Percentiles rank a stretch among this genome's conserved stretches.
Evolutionary conservation across 2,888 invertebrate genomes (phyloP).

Genomic region (Zhuqinia jingwanae): DNA sequence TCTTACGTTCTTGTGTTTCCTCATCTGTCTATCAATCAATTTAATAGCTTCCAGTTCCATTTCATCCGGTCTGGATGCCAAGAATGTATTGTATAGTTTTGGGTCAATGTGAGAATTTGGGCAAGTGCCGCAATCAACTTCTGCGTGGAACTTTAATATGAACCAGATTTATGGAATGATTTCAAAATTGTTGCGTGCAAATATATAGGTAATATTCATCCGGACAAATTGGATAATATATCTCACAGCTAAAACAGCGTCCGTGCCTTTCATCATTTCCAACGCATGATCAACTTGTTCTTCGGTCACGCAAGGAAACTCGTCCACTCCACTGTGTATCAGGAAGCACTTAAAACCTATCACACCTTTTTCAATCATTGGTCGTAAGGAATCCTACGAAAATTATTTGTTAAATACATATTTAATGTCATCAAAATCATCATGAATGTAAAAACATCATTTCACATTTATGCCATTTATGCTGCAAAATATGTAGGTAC

Average conservation of each 20-base stretch:
- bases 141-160: conserved; percentile 86
- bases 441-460: not conserved
- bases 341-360: conserved; percentile 89
- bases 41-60: conserved; percentile 87
- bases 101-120: conserved; percentile 81
- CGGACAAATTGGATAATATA: not conserved
- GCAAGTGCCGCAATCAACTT: conserved; percentile 82
- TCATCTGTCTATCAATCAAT: conserved; percentile 84
- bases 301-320: conserved; percentile 85
- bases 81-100: conserved; percentile 85
- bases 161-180: not conserved
- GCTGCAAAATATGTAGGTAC: not conserved
- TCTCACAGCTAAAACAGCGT: conserved; percentile 86
- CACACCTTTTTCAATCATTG: conserved; percentile 85
- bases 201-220: too few species aligned
- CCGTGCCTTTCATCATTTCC: conserved; percentile 84
- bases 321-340: conserved; percentile 86
- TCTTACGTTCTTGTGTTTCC: conserved; percentile 83
- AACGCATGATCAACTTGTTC: conserved; percentile 84
- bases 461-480: too few species aligned
- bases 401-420: not conserved
- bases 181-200: not conserved
- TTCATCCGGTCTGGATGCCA: conserved; percentile 84
- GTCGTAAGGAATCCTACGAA: conserved; percentile 83
- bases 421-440: not conserved